These are phyloP conservation scores for Folsomia manolachei DNA, from an alignment of 2,888 invertebrate species.

Conservation along the genomic window DNA sequence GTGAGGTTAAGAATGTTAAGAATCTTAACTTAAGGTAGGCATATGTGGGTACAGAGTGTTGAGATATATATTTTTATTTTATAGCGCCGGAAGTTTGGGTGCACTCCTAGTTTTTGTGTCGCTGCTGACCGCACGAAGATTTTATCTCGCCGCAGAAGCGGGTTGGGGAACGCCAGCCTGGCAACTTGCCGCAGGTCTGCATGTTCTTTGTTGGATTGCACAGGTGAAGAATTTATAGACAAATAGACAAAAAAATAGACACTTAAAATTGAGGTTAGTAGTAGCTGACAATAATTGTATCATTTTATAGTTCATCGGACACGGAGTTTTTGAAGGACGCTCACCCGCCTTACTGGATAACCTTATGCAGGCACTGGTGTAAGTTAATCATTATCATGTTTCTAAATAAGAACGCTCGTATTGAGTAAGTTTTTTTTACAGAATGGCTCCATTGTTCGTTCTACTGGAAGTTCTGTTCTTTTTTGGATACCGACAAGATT, in stretches of 20 bases:
- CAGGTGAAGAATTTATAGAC: slow-evolving; percentile 29
- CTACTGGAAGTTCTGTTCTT: slow-evolving; percentile 48
- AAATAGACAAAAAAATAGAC: not conserved
- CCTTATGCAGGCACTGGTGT: slow-evolving; percentile 48
- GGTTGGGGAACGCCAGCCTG: slow-evolving; percentile 40
- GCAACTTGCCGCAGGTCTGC: slow-evolving; percentile 35
- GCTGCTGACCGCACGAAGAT: slow-evolving; percentile 36
- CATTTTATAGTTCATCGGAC: slow-evolving; percentile 47
- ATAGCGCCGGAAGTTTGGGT: slow-evolving; percentile 46
- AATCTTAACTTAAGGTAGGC: not conserved
- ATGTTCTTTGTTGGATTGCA: slow-evolving; percentile 45
- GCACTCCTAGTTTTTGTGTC: slow-evolving; percentile 41
- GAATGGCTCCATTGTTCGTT: slow-evolving; percentile 50
- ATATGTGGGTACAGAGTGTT: too few species aligned
- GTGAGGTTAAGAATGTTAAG: slow-evolving; percentile 14
- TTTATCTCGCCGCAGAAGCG: slow-evolving; percentile 36
- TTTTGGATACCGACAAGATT: slow-evolving; percentile 48
- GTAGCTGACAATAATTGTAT: not conserved
- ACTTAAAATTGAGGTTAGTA: too few species aligned
- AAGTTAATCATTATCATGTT: too few species aligned
- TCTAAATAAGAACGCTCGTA: not conserved
- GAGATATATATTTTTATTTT: too few species aligned
- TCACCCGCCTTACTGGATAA: slow-evolving; percentile 50
- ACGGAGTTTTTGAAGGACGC: slow-evolving; percentile 50
- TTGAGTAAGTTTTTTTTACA: slow-evolving; percentile 25